Evolutionary conservation across 1,140 invertebrate genomes (phyloP).

Genomic region (Musca domestica): DNA sequence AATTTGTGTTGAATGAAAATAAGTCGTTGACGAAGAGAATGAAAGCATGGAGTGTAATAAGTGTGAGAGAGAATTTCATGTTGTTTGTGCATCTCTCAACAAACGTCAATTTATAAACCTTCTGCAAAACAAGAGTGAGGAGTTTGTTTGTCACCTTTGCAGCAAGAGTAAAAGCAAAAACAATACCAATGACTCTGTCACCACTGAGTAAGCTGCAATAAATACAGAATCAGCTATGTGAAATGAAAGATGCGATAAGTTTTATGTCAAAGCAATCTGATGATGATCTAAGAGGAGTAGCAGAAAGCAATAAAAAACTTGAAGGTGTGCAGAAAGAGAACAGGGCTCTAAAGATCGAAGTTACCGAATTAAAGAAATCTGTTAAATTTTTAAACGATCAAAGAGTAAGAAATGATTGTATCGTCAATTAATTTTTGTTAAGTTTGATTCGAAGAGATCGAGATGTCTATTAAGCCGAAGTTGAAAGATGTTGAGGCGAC

Average conservation of each 20-base stretch:
- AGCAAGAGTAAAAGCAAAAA: background rate
- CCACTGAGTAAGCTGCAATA: background rate
- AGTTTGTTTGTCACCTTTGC: background rate
- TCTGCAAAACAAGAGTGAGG: background rate
- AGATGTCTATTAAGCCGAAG: background rate
- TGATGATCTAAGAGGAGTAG: background rate
- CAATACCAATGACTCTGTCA: background rate
- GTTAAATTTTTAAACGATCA: conserved; percentile 2
- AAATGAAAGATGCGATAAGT: background rate
- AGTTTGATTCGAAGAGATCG: background rate
- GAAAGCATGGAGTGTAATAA: background rate
- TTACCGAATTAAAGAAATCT: background rate
- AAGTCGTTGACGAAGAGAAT: background rate
- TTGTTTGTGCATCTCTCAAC: background rate
- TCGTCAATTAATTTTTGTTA: background rate
- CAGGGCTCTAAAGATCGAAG: background rate
- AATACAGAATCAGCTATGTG: conserved; percentile 1
- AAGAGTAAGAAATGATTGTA: background rate
- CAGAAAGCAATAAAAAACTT: background rate
- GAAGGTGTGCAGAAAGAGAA: background rate
- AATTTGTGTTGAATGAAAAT: background rate
- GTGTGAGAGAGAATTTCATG: background rate
- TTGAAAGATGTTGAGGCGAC: background rate
- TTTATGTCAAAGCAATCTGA: conserved; percentile 1
- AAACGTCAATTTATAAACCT: background rate